phyloP scores from a whole-genome alignment of 2,113 vertebrate genomes.

The Corythoichthys intestinalis region DNA sequence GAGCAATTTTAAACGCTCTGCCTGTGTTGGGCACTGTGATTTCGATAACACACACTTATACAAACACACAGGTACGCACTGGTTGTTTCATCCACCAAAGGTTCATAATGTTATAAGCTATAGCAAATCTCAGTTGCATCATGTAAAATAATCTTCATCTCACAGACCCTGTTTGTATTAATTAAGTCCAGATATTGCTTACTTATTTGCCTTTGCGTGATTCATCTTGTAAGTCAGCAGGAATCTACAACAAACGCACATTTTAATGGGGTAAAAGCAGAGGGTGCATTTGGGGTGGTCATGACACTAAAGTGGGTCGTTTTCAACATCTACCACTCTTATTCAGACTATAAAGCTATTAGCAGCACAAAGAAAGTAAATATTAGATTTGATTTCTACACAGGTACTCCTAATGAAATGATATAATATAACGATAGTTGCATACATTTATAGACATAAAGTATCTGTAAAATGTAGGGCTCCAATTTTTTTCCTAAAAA shows the following conservation, averaged over 20 bases:
- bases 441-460: too few species aligned
- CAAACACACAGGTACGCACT: slow-evolving; percentile 50
- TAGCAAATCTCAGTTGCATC: slow-evolving; percentile 59
- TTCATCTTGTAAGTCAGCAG: slow-evolving; percentile 67
- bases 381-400: background rate
- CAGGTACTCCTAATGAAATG: background rate
- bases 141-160: slow-evolving; percentile 74
- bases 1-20: slow-evolving; percentile 49
- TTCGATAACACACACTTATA: slow-evolving; percentile 42
- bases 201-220: slow-evolving; percentile 66
- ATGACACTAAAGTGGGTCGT: background rate
- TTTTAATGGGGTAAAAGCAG: background rate
- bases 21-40: slow-evolving; percentile 37
- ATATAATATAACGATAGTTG: too few species aligned
- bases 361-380: background rate
- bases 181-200: slow-evolving; percentile 71
- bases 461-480: too few species aligned
- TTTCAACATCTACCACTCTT: background rate
- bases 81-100: slow-evolving; percentile 68
- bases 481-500: too few species aligned
- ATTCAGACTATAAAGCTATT: background rate
- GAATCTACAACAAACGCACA: slow-evolving; percentile 46
- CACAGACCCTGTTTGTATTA: slow-evolving; percentile 72
- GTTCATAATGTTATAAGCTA: slow-evolving; percentile 63
- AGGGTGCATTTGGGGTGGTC: background rate